Evolutionary conservation across 2,113 vertebrate species (phyloP).

Genomic region (Carassius gibelio): DNA sequence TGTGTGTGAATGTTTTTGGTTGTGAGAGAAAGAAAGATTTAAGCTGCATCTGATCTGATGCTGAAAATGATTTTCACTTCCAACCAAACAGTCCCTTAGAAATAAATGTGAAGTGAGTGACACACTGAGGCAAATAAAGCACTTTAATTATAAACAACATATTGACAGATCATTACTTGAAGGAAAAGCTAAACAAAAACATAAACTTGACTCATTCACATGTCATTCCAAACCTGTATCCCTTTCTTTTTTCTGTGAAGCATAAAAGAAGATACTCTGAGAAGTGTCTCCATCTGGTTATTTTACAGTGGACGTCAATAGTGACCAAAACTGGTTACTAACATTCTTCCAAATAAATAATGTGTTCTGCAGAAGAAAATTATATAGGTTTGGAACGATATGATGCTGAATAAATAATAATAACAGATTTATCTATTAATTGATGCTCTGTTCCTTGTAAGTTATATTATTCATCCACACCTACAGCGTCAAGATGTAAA

Average conservation of each 20-base stretch:
- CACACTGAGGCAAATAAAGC: not conserved
- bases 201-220: not conserved
- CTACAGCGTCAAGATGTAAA: not conserved
- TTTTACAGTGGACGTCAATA: not conserved
- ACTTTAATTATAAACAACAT: not conserved
- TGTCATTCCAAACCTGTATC: not conserved
- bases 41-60: not conserved
- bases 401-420: not conserved
- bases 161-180: not conserved
- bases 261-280: not conserved
- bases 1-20: conserved; percentile 41
- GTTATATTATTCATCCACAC: not conserved
- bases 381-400: not conserved
- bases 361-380: not conserved
- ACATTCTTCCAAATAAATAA: not conserved
- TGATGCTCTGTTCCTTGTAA: not conserved
- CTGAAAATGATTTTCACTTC: conserved; percentile 33
- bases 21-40: conserved; percentile 26
- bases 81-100: not conserved
- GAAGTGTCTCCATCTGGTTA: not conserved
- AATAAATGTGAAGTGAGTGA: not conserved
- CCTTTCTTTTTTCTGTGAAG: not conserved
- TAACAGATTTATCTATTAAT: not conserved
- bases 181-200: not conserved
- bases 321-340: not conserved